Base-by-base conservation (phyloP, 1,140 invertebrate species). In the Lysiphlebus fabarum region DNA sequence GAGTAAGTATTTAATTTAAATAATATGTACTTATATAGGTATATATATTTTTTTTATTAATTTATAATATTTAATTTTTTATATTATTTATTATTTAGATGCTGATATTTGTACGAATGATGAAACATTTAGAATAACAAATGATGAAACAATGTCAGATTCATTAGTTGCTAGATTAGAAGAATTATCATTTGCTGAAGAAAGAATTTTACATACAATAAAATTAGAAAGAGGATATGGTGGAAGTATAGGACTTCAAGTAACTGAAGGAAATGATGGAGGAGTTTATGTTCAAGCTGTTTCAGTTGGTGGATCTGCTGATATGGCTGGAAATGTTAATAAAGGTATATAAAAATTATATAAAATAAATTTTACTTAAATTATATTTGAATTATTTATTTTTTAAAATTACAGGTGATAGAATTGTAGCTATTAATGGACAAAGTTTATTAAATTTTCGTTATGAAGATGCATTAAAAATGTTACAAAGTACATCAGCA, bases 231-330 rank as follows among this genome's bases (percentile, higher is more conserved):
- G 86, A 67, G 85, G 86, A 65, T 63, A 77, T 34, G 82, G 81
- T 58, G 87, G 86, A 53, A 84, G 85, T 61, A 81, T 91, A 45
- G 90, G 90, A 5, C 81, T 91, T 51, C 87, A 90, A 79, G 86
- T 88, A 10, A 87, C 87, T 2, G 87, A 89, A 70, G 90, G 88
- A 58, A 86, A 87, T 56, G 87, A 91, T 75, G 86, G 86, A 17
- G 83, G 83, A 36, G 87, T 91, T n/a, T 93, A 91, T 69, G 85
- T 92, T 45, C 89, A 91, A 67, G 87, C 87, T 10, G 85, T 92
- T 26, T 86, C 87, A 4, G 77, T 83, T 4, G 85, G 83, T 26
- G 87, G 89, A 48, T 84, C 89, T 1, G 90, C 90, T 43, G 83
- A 87, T 75, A 77, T 82, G 65, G 82, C 84, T 63, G 86, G 87